Percentiles rank a stretch among this genome's conserved stretches.
Evolutionary conservation across 2,113 vertebrate genomes (phyloP).

Genomic region (Acanthochromis polyacanthus): DNA sequence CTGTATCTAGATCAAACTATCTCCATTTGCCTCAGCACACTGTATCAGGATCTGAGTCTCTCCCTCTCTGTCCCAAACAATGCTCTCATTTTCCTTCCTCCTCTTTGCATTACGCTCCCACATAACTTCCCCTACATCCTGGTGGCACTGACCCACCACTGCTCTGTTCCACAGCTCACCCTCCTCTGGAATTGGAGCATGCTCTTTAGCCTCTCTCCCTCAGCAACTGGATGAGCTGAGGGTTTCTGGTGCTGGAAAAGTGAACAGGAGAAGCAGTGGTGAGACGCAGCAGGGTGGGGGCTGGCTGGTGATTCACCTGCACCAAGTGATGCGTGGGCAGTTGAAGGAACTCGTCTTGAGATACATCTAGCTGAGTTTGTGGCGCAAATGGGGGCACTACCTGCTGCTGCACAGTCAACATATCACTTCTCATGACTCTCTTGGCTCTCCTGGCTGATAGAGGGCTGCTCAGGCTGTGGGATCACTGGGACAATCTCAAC

Average conservation of each 20-base stretch:
- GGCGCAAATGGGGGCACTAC: conserved; percentile 36
- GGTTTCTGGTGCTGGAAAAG: conserved; percentile 22
- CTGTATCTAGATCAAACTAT: conserved; percentile 44
- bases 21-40: conserved; percentile 41
- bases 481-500: conserved; percentile 82
- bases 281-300: conserved; percentile 46
- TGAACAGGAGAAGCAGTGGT: conserved; percentile 2
- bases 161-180: conserved; percentile 63
- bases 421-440: conserved; percentile 12
- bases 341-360: conserved; percentile 48
- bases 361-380: conserved; percentile 23
- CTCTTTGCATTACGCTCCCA: conserved; percentile 46
- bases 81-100: conserved; percentile 43
- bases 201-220: conserved; percentile 14
- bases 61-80: conserved; percentile 58
- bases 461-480: background rate
- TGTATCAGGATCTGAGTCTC: conserved; percentile 51
- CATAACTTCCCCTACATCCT: conserved; percentile 45
- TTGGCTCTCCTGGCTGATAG: conserved; percentile 19
- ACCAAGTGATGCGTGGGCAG: conserved; percentile 36
- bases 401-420: conserved; percentile 48
- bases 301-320: conserved; percentile 42
- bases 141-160: conserved; percentile 17
- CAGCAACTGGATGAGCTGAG: conserved; percentile 55
- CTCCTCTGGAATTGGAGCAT: conserved; percentile 24